Evolutionary conservation across 2,888 invertebrate species (phyloP), one percentile per base, ranked within the genome.

Genomic region (Parasteatoda lunata): DNA sequence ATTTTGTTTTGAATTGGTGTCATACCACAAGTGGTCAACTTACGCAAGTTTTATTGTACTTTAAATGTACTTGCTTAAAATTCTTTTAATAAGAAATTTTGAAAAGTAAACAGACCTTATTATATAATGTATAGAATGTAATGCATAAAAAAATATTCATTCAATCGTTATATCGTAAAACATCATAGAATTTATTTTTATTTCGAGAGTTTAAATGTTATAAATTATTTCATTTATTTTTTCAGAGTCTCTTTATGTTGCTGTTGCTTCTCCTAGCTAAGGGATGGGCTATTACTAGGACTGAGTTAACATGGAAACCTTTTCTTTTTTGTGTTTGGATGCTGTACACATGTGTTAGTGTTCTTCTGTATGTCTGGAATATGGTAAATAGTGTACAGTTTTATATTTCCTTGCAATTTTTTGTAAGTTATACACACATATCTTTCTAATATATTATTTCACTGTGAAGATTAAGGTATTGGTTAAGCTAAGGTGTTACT

Each of bases 361-460:
- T 97, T 91, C 93, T 98, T 86, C 94, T 98, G 2, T 98, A 98
- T 92, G 96, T 98, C 82, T 98, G 98, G 97, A 98, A 98, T 93
- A 95, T 96, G 94, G 98, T 98, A 93, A 94, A 95, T 93, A 88
- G 7, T 73, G 59, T n/a, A 6, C 66, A 7, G 9, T 59, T 54
- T 59, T 59, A 70, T 45, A 51, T 49, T 48, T 30, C 30, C 30
- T 30, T 30, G 30, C 30, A 30, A 30, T 30, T 30, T 30, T 30
- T 30, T 30, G 30, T 30, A 30, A 30, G 1, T 30, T 30, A 30
- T 30, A 30, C 30, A 30, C 30, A 30, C 30, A 30, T 30, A 30
- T 30, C 30, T 30, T 30, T 30, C 30, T 30, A 2, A 30, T 30
- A 30, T 30, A 30, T 30, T 30, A 30, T 30, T 30, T 30, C 30